Percentiles rank a stretch among this genome's conserved stretches.
Evolutionary conservation across 2,888 invertebrate genomes (phyloP).

Genomic region (Amphipyra berbera): DNA sequence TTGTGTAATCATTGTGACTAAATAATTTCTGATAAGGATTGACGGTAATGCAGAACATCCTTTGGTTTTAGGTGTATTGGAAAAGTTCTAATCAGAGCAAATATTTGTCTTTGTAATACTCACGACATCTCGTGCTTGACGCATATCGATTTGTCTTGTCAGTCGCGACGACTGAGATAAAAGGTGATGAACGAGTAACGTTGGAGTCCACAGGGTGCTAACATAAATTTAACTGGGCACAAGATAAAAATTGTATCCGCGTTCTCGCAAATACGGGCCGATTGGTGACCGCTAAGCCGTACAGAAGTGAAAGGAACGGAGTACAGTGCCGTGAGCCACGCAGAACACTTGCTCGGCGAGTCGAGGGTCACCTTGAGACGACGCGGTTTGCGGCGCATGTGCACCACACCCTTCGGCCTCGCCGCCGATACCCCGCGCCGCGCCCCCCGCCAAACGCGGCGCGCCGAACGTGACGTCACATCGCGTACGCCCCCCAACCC

Average conservation of each 20-base stretch:
- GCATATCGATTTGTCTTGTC: slow-evolving; percentile 89
- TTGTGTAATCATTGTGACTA: slow-evolving; percentile 12
- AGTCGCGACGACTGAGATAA: slow-evolving; percentile 85
- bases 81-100: slow-evolving; percentile 65
- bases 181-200: slow-evolving; percentile 87
- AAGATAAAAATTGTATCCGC: slow-evolving; percentile 77
- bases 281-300: slow-evolving; percentile 66
- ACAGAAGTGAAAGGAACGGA: slow-evolving; percentile 82
- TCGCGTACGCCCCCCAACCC: slow-evolving; percentile 59
- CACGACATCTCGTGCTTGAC: slow-evolving; percentile 86
- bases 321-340: slow-evolving; percentile 71
- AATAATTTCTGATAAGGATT: slow-evolving; percentile 15
- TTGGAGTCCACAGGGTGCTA: slow-evolving; percentile 87
- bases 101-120: slow-evolving; percentile 80
- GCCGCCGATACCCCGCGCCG: slow-evolving; percentile 64
- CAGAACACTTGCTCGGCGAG: slow-evolving; percentile 76
- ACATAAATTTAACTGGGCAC: slow-evolving; percentile 81
- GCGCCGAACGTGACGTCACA: slow-evolving; percentile 76
- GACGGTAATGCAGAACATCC: slow-evolving; percentile 2
- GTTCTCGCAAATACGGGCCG: slow-evolving; percentile 81
- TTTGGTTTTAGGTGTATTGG: slow-evolving; percentile 41
- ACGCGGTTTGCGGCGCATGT: slow-evolving; percentile 82
- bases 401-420: slow-evolving; percentile 87
- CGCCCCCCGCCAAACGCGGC: slow-evolving; percentile 50
- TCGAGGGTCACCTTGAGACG: slow-evolving; percentile 87